Percentiles rank a stretch among this genome's conserved stretches.
These are phyloP conservation scores for Cyaniris semiargus DNA, from an alignment of 2,888 invertebrate species.

Conservation along the genomic window DNA sequence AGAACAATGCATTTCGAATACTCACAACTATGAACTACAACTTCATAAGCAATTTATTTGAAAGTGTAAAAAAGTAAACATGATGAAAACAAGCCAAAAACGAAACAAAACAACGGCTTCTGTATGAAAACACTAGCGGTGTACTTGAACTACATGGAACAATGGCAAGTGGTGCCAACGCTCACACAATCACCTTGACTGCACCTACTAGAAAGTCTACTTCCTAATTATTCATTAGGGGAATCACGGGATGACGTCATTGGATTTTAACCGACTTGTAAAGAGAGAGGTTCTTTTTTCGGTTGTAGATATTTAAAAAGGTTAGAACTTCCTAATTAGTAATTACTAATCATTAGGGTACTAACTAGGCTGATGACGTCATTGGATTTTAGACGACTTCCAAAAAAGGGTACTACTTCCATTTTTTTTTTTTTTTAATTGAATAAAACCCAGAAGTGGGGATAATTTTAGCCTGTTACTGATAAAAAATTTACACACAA, in stretches of 20 bases:
- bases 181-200: conserved; percentile 47
- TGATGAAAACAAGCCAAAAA: not conserved
- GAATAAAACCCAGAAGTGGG: too few relatives aligned
- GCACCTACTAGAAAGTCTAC: not conserved
- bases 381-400: too few relatives aligned
- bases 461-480: too few relatives aligned
- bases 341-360: too few relatives aligned
- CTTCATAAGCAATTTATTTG: not conserved
- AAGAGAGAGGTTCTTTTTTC: too few relatives aligned
- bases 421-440: too few relatives aligned
- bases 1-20: not conserved
- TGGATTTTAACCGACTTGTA: not conserved
- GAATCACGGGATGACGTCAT: not conserved
- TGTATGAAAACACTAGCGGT: conserved; percentile 14
- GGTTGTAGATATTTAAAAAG: too few relatives aligned
- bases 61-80: not conserved
- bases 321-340: too few relatives aligned
- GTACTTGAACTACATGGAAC: conserved; percentile 44
- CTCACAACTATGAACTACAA: not conserved
- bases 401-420: too few relatives aligned
- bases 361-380: too few relatives aligned
- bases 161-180: conserved; percentile 52
- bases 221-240: not conserved
- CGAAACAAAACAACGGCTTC: not conserved
- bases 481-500: too few relatives aligned